A percentile compares a stretch with the other conserved stretches of the same genome.
Evolutionary conservation across 2,113 vertebrate genomes (phyloP).

Genomic region (Tragelaphus imberbis): DNA sequence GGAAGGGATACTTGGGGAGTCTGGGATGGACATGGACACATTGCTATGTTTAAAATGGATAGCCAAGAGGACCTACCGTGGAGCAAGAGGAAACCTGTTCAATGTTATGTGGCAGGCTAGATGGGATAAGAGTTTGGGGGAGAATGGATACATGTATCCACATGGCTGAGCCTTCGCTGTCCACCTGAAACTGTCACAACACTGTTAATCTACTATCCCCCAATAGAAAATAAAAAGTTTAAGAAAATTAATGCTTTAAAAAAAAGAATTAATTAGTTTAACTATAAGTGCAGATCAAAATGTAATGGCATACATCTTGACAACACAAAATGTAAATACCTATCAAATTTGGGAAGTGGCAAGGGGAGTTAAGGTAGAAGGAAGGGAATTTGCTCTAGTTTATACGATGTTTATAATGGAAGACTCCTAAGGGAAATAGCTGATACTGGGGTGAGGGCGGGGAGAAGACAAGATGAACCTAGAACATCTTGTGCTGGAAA

Average conservation of each 20-base stretch:
- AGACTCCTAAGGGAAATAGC: neutral
- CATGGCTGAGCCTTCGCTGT: neutral
- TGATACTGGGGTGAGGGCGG: neutral
- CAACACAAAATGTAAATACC: neutral
- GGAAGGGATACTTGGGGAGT: neutral
- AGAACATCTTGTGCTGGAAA: neutral
- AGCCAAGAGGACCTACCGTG: accelerated
- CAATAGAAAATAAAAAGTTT: neutral
- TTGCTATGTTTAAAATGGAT: neutral
- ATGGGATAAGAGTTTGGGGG: neutral
- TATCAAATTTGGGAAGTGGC: neutral
- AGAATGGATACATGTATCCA: neutral
- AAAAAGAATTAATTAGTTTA: neutral
- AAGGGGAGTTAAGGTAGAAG: neutral
- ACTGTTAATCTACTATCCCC: neutral
- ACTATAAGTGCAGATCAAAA: neutral
- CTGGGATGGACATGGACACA: neutral
- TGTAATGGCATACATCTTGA: neutral
- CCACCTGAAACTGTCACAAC: neutral
- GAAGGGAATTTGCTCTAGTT: neutral
- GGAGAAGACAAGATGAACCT: neutral
- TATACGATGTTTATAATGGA: neutral
- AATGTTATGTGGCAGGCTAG: neutral
- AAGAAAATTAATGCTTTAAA: neutral
- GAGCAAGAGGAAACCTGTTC: neutral